These are phyloP conservation scores for Lepus timidus DNA, from an alignment of 2,113 vertebrate genomes.

Conservation along the genomic window DNA sequence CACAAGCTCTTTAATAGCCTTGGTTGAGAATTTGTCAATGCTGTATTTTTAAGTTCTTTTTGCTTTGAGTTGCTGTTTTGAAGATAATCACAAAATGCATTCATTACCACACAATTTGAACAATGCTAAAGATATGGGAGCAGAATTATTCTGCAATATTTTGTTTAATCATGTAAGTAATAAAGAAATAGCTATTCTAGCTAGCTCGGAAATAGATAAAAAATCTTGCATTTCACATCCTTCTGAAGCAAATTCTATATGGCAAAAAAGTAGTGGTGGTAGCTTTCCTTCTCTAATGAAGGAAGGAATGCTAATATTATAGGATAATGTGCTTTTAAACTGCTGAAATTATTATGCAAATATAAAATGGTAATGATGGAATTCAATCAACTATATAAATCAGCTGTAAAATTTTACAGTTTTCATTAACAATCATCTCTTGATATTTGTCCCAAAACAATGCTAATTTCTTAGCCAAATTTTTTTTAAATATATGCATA, in stretches of 20 bases:
- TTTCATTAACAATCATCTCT: background rate
- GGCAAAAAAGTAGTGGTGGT: background rate
- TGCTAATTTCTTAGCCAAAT: too few species aligned
- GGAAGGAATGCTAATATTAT: background rate
- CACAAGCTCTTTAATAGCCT: background rate
- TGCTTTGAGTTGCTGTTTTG: slow-evolving; percentile 3
- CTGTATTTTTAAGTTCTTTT: background rate
- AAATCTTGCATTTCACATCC: background rate
- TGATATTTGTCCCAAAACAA: too few species aligned
- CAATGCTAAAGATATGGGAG: background rate
- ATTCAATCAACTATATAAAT: background rate
- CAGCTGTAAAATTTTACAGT: background rate
- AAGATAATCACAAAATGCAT: background rate
- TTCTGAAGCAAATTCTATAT: background rate
- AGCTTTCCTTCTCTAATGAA: background rate
- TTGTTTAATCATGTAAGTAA: background rate
- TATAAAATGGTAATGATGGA: background rate
- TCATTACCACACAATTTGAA: background rate
- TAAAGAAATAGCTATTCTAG: background rate
- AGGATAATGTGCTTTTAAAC: background rate
- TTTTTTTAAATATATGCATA: too few species aligned
- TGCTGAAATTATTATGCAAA: background rate
- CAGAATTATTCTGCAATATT: slow-evolving; percentile 4
- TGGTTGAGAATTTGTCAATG: slow-evolving; percentile 26
- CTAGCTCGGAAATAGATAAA: background rate